A percentile compares a stretch with the other conserved stretches of the same genome.
Evolutionary conservation across 2,888 invertebrate species (phyloP).

Genomic region (Philereme vetulata): DNA sequence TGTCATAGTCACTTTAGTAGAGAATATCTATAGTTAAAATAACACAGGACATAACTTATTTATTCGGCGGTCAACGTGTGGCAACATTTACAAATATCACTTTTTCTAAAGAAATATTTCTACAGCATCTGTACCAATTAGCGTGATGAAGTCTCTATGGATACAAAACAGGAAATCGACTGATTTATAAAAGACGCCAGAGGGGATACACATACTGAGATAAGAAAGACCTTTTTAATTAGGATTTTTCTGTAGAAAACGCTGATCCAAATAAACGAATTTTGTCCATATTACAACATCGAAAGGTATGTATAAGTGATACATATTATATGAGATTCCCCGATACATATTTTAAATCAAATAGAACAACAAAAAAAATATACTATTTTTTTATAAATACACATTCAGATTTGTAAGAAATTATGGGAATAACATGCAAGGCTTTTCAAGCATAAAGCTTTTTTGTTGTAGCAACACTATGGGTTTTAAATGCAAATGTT

Average conservation of each 20-base stretch:
- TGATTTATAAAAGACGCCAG: neutral
- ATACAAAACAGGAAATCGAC: neutral
- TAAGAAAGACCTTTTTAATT: conserved; percentile 23
- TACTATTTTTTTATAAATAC: conserved; percentile 24
- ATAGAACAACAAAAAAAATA: conserved; percentile 5
- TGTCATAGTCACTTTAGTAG: too few species aligned
- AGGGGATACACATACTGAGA: neutral
- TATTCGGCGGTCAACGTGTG: too few species aligned
- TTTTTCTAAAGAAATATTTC: too few species aligned
- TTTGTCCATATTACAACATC: conserved; percentile 13
- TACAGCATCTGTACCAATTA: too few species aligned
- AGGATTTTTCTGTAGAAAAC: conserved; percentile 8
- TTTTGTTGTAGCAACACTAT: conserved; percentile 62
- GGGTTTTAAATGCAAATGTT: conserved; percentile 39
- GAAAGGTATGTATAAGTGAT: neutral
- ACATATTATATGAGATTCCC: conserved; percentile 10
- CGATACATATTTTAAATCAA: conserved; percentile 15
- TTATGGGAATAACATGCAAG: conserved; percentile 69
- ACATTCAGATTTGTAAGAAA: conserved; percentile 52
- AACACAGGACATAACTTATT: too few species aligned
- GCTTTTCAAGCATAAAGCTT: conserved; percentile 68
- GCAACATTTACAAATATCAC: too few species aligned
- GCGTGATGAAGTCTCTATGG: too few species aligned
- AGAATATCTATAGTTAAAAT: too few species aligned
- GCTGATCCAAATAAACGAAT: conserved; percentile 26